Evolutionary conservation across 2,888 invertebrate genomes (phyloP).

Genomic region (Phyllotreta cruciferae): DNA sequence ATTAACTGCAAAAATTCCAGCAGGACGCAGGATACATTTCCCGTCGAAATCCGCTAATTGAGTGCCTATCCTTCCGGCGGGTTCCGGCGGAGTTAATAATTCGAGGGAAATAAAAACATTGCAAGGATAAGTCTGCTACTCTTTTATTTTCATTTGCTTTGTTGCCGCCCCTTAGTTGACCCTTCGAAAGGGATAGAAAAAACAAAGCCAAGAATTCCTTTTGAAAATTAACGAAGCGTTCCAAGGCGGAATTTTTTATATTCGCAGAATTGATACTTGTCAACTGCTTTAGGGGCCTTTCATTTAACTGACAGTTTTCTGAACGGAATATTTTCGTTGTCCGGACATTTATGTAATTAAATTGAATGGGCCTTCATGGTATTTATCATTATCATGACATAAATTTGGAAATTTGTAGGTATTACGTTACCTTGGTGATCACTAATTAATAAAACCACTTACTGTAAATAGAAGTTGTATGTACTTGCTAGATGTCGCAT

Average conservation of each 20-base stretch:
- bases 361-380: no score
- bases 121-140: constrained; percentile 20
- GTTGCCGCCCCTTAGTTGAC: constrained; percentile 25
- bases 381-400: no score
- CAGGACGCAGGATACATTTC: no score
- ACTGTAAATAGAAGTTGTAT: no score
- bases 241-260: background rate
- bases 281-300: constrained; percentile 19
- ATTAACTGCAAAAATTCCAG: no score
- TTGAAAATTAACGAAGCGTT: constrained; percentile 30
- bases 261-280: constrained; percentile 22
- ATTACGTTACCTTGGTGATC: no score
- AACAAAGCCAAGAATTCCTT: constrained; percentile 27
- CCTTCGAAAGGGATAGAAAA: constrained; percentile 23
- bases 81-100: constrained; percentile 18
- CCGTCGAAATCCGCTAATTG: no score
- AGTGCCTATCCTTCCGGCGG: background rate
- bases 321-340: constrained; percentile 21
- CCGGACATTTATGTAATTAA: background rate
- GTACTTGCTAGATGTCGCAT: no score
- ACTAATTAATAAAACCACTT: no score
- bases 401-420: no score
- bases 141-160: constrained; percentile 30
- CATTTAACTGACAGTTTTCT: constrained; percentile 29
- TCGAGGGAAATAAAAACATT: constrained; percentile 22